Evolutionary conservation across 2,797 vertebrate genomes (phyloP).

Genomic region (Lutjanus argentimaculatus): DNA sequence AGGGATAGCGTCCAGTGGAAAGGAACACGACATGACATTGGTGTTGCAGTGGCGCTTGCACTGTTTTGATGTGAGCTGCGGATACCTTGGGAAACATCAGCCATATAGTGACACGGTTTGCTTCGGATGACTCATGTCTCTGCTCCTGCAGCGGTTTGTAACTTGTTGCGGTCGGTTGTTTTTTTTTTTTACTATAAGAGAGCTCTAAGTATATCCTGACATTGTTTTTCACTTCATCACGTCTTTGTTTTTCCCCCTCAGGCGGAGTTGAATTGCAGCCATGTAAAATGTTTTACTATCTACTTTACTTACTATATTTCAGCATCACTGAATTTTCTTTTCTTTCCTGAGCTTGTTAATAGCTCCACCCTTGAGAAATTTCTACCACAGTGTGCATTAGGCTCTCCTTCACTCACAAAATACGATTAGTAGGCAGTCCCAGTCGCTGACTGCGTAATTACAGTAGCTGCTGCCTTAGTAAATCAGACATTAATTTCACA

Average conservation of each 20-base stretch:
- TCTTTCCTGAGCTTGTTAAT: constrained; percentile 58
- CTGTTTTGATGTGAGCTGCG: background rate
- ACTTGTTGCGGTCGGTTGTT: constrained; percentile 12
- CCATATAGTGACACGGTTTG: constrained; percentile 8
- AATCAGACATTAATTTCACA: constrained; percentile 71
- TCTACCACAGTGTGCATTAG: constrained; percentile 50
- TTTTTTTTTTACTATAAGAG: background rate
- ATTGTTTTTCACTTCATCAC: constrained; percentile 14
- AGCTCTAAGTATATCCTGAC: background rate
- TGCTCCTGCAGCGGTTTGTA: constrained; percentile 7
- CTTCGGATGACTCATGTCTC: constrained; percentile 39
- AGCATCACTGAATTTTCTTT: constrained; percentile 40
- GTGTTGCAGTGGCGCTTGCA: background rate
- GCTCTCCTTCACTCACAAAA: constrained; percentile 55
- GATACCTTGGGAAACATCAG: background rate
- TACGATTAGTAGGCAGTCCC: constrained; percentile 63
- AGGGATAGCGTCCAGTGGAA: background rate
- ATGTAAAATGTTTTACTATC: constrained; percentile 47
- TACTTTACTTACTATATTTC: constrained; percentile 38
- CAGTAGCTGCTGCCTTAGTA: constrained; percentile 58
- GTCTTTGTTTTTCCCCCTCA: background rate
- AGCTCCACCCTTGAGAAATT: constrained; percentile 60
- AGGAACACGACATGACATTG: constrained; percentile 1
- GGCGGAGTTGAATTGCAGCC: constrained; percentile 13
- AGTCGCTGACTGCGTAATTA: constrained; percentile 63